Evolutionary conservation across 2,113 vertebrate species (phyloP), one percentile per base, ranked within the genome.

Genomic region (Dicaeum eximium): DNA sequence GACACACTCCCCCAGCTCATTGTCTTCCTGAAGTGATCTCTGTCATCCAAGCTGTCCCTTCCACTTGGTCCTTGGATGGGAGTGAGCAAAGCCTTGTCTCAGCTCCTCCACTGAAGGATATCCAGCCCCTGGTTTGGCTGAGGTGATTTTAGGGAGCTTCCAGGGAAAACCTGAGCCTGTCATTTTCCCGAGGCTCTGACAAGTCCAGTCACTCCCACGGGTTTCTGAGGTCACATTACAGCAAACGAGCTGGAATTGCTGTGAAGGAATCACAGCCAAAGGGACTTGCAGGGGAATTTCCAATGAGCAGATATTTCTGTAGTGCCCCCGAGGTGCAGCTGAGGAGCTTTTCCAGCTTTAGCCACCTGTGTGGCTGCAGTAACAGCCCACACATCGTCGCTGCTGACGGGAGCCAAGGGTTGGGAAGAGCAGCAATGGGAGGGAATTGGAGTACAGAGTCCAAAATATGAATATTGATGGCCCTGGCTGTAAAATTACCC

Each of bases 381-480:
- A 9, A 21, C 44, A 85, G 40, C 81, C 40, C 51, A 9, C 22
- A 30, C 71, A 27, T 40, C 1, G 0, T 22, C 81, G 11, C 58
- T 90, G 71, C 80, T 74, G 42, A 28, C 0, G 0, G 0, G 9
- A 60, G 13, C 25, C 10, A 7, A n/a, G 80, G 18, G 23, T 8
- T 89, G 79, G 69, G 37, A 45, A 47, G 30, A 33, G 75, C 83
- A 80, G 64, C 35, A 44, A 2, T 3, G 6, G 47, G 28, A 50
- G 31, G 53, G 27, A 48, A 28, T 7, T 2, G 15, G 57, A 80
- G 10, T 22, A 2, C 21, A 28, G 48, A 33, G 47, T 21, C 50
- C 50, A 17, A 37, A 72, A 24, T 23, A 22, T 0, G 3, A 27
- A 15, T 17, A 13, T 17, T 2, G 6, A 20, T 11, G 44, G 47